Base-by-base conservation (phyloP, 2,113 vertebrate genomes). In the Orcinus orca region DNA sequence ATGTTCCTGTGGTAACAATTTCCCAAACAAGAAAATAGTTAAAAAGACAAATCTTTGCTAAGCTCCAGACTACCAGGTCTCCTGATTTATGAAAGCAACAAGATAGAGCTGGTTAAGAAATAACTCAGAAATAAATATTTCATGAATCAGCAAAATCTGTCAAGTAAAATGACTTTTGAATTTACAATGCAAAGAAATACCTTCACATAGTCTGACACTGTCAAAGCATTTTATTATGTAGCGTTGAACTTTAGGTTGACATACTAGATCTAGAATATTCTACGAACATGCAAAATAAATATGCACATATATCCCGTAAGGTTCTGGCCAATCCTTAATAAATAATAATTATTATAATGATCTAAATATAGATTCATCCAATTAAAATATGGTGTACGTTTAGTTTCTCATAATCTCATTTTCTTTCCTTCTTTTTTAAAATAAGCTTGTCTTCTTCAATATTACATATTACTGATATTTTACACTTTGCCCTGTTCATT, bases 1-100 rank as follows among this genome's bases (percentile, higher is more conserved):
- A 44, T 92, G 96, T 96, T 96, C 95, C 84, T 97, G 84, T 94
- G 97, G 82, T 95, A 95, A 97, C 38, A 86, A 96, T 97, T 97
- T 97, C 90, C 73, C 89, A 97, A 98, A 93, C 74, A 97, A 97
- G 41, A 95, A 50, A 95, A 77, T 53, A 96, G 86, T 71, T 77
- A 96, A 44, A 97, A 93, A 97, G 83, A 90, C 23, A 95, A 47
- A 20, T 63, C 95, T 97, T 97, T 97, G 93, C 73, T 88, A 89
- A 94, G 17, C 14, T 73, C 53, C 41, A 88, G 81, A n/a, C 83
- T 92, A 82, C n/a, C 10, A 87, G 44, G 9, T 96, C 82, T 95
- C 81, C 60, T 90, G 77, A 97, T 92, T 85, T 97, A 93, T 76
- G 25, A 97, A 81, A 97, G 91, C 10, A 73, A 50, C 84, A 81